Evolutionary conservation across 2,113 vertebrate genomes (phyloP), one percentile per base, ranked within the genome.

Genomic region (Actenoides hombroni): DNA sequence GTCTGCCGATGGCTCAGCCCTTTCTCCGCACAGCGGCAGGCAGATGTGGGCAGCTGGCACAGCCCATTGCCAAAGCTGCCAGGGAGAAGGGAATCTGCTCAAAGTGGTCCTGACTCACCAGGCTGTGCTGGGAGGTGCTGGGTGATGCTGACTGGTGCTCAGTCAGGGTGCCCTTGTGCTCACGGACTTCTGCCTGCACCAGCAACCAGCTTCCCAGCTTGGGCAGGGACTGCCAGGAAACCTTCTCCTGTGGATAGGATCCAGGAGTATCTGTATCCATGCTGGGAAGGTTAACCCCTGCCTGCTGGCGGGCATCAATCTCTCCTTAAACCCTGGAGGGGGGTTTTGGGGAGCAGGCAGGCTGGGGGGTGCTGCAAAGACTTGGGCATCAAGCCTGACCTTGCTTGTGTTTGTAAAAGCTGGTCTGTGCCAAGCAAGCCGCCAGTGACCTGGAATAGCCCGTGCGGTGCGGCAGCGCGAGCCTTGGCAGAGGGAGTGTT

Each of bases 1-100:
- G 48, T 87, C 10, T 0, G 2, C 48, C 0, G 6, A 5, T 0
- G 1, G 44, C 82, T 67, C 74, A 3, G 80, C 3, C n/a, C 48
- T 42, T 79, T 6, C 69, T 37, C 48, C 42, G 82, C 51, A 5
- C 11, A 2, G 0, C 0, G 0, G 82, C 77, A 25, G 80, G 74
- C 19, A 2, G 54, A 15, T 8, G 17, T 29, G 35, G 64, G 48
- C 69, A 53, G 76, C 71, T 48, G 73, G 77, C 81, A 65, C 2
- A 2, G 68, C 59, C 2, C 2, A 0, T 53, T 35, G 37, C 64
- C 61, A 74, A 15, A 56, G 63, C 89, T 63, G 54, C 56, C 88
- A 64, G 71, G 85, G 75, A 59, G 37, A 29, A 8, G 10, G 16
- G 16, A 64, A 35, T 3, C 13, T 73, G 39, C 37, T 77, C 37